A percentile compares a stretch with the other conserved stretches of the same genome.
phyloP scores from a whole-genome alignment of 1,140 invertebrate genomes.

The Agraylea sexmaculata region DNA sequence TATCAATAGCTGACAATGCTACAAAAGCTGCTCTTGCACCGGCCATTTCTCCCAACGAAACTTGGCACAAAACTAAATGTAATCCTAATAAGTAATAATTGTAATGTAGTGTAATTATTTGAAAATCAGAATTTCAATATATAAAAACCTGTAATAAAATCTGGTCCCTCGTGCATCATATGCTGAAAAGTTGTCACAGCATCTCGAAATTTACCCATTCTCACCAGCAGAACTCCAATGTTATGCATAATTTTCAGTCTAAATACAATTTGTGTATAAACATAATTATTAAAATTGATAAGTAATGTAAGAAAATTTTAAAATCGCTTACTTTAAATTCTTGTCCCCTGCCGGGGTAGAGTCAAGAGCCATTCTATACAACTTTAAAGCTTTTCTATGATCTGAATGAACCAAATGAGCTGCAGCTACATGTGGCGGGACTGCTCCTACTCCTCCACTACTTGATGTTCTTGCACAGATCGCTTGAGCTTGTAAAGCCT shows the following conservation, averaged over 20 bases:
- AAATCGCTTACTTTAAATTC: slow-evolving; percentile 60
- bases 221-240: slow-evolving; percentile 90
- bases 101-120: background rate
- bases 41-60: slow-evolving; percentile 84
- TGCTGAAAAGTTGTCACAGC: slow-evolving; percentile 95
- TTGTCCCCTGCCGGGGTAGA: slow-evolving; percentile 88
- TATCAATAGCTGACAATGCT: slow-evolving; percentile 76
- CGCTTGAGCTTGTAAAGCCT: slow-evolving; percentile 13
- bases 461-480: slow-evolving; percentile 4
- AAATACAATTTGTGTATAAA: slow-evolving; percentile 4
- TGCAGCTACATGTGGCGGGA: slow-evolving; percentile 13
- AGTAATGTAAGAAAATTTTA: background rate
- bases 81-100: slow-evolving; percentile 46
- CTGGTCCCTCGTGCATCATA: slow-evolving; percentile 91
- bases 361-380: slow-evolving; percentile 94
- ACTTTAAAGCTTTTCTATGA: slow-evolving; percentile 91
- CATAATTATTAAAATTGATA: slow-evolving; percentile 4
- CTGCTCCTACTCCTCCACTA: slow-evolving; percentile 7
- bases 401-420: slow-evolving; percentile 48
- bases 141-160: slow-evolving; percentile 59
- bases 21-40: slow-evolving; percentile 91
- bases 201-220: slow-evolving; percentile 92
- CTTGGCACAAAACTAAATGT: slow-evolving; percentile 87
- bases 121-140: slow-evolving; percentile 21
- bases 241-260: slow-evolving; percentile 98